Base-by-base conservation (phyloP, 2,888 invertebrate species). In the Baccha elongata region DNA sequence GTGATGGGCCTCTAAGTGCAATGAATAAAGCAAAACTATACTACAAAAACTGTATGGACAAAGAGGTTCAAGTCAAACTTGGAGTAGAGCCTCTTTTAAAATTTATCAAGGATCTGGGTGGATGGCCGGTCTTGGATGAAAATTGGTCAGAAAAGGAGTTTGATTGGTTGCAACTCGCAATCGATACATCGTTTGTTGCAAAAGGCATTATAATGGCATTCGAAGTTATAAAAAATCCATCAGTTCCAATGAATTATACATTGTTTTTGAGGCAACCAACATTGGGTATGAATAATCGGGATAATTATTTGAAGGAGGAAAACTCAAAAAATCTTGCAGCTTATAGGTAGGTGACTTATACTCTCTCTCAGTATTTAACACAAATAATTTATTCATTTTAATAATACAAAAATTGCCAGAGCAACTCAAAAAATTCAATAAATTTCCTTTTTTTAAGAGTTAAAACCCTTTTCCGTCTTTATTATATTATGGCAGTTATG, bases 111-210 rank as follows among this genome's bases (percentile, higher is more conserved):
- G 60, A 60, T 10, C 11, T 85, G 0, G 85, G 85, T 1, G 85
- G 85, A 0, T 83, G 83, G 72, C 85, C 85, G 1, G 73, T 67
- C 26, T 37, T 84, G 7, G 67, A 83, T 10, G 42, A 71, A 1
- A 64, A 60, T 19, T 85, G 84, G 85, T 15, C 58, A 0, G 23
- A 64, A 2, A n/a, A 42, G 5, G 7, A 65, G 5, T 83, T 81
- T 42, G 65, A 84, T 68, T 85, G 84, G 84, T 1, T 76, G 17
- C 6, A 84, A 2, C 15, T 85, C 6, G 52, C 73, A 7, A 53
- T 65, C 0, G 52, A 79, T 1, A 29, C 44, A 8, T 53, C 76
- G 0, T 42, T 19, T 15, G 7, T 71, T 8, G 74, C 35, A 19
- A 69, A 29, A 8, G 64, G 65, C 0, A 17, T 64, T 10, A 23